A percentile compares a stretch with the other conserved stretches of the same genome.
phyloP scores from a whole-genome alignment of 2,113 vertebrate genomes.

The Cyphomyrus plagiostoma region DNA sequence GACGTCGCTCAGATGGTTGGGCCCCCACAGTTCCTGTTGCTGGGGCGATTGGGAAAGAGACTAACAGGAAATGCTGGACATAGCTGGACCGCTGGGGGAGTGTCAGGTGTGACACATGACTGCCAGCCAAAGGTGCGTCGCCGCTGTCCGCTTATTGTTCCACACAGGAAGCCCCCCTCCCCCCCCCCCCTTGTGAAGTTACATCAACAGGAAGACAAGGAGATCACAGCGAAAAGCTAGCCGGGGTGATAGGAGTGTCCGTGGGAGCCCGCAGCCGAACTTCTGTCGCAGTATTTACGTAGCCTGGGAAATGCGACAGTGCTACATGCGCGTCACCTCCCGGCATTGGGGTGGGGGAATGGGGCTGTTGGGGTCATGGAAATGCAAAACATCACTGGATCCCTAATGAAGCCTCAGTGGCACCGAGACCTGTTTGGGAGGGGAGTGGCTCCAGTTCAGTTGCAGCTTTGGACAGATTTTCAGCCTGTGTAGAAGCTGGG shows the following conservation, averaged over 20 bases:
- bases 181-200: not conserved
- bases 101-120: conserved; percentile 21
- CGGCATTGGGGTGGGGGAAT: no score
- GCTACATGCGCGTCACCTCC: not conserved
- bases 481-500: conserved; percentile 13
- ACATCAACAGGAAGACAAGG: conserved; percentile 40
- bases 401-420: not conserved
- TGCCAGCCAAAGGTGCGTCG: conserved; percentile 43
- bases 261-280: not conserved
- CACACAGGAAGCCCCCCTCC: conserved; percentile 56
- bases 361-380: not conserved
- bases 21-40: not conserved
- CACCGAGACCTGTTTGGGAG: not conserved
- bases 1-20: not conserved
- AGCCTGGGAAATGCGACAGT: not conserved
- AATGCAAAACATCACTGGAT: not conserved
- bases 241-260: conserved; percentile 22
- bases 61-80: not conserved
- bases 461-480: not conserved
- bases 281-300: not conserved
- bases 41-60: not conserved
- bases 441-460: not conserved
- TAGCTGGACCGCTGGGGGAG: not conserved
- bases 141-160: conserved; percentile 42
- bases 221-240: conserved; percentile 33